Percentiles rank a stretch among this genome's conserved stretches.
phyloP scores from a whole-genome alignment of 1,140 invertebrate species.

The Leptonema lineaticorne region DNA sequence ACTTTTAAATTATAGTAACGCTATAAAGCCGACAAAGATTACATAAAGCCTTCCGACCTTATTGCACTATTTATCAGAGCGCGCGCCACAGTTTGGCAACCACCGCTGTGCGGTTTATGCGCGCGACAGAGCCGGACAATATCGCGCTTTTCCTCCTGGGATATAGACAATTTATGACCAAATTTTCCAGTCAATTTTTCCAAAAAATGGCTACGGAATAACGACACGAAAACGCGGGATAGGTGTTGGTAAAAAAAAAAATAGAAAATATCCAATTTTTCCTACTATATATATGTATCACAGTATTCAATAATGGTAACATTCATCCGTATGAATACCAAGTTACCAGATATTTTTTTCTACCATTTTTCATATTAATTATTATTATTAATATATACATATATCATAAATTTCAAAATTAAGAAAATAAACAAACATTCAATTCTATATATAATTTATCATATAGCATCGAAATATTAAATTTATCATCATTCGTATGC shows the following conservation, averaged over 20 bases:
- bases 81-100: not conserved
- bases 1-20: no score
- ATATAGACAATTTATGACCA: slow-evolving; percentile 21
- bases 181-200: slow-evolving; percentile 29
- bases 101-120: not conserved
- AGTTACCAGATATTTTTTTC: no score
- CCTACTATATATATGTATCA: not conserved
- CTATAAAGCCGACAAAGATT: slow-evolving; percentile 13
- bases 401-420: no score
- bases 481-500: no score
- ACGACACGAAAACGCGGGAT: not conserved
- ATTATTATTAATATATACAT: not conserved
- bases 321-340: not conserved
- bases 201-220: slow-evolving; percentile 9
- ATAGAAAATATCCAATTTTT: not conserved
- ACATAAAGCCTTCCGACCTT: not conserved
- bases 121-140: slow-evolving; percentile 17
- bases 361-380: not conserved
- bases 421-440: no score
- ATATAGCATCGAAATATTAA: no score
- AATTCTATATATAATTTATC: no score
- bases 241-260: not conserved
- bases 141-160: slow-evolving; percentile 6
- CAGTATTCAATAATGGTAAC: not conserved
- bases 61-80: slow-evolving; percentile 20